Base-by-base conservation (phyloP, 1,140 invertebrate species). In the Thaumatotibia leucotreta region DNA sequence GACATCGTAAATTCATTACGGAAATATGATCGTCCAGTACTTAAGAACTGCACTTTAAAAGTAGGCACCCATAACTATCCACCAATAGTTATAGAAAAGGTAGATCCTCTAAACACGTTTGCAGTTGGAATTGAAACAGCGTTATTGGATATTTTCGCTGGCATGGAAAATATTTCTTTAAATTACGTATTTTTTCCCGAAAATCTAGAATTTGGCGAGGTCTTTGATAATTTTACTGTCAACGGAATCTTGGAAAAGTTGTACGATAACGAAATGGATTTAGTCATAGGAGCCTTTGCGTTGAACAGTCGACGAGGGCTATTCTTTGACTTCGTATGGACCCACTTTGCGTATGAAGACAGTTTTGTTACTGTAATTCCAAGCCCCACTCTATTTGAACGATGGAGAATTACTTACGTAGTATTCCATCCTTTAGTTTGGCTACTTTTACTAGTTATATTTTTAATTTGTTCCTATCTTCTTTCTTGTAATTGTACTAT, bases 311-410 rank as follows among this genome's bases (percentile, higher is more conserved):
- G 14, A 39, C 20, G 63, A 45, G 39, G 35, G 22, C 20, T 11
- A 5, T 24, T 39, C 11, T 49, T 64, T 64, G 63, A 64, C 23
- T 64, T n/a, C 20, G 17, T 64, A 23, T 64, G 63, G 32, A 20
- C 9, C 3, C 39, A 64, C n/a, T 49, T 64, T 23, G 27, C 24
- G 2, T 49, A 14, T 31, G 32, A 29, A 24, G 63, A 64, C 27
- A 29, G 39, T 64, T 64, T 64, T 8, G 39, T 29, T 23, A 64
- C 39, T 20, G 17, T 64, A 5, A 49, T 24, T n/a, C 39, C 39
- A 2, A 39, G 14, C 32, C 2, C 33, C 11, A 24, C 8, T 14
- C 23, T 49, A 0, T 22, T 64, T 20, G 63, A 64, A 17, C 10
- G 35, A 27, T 64, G 63, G 63, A 64, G 14, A 50, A 23, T 20